These are phyloP conservation scores for Sphinx pinastri DNA, from an alignment of 2,888 invertebrate species.

Conservation along the genomic window DNA sequence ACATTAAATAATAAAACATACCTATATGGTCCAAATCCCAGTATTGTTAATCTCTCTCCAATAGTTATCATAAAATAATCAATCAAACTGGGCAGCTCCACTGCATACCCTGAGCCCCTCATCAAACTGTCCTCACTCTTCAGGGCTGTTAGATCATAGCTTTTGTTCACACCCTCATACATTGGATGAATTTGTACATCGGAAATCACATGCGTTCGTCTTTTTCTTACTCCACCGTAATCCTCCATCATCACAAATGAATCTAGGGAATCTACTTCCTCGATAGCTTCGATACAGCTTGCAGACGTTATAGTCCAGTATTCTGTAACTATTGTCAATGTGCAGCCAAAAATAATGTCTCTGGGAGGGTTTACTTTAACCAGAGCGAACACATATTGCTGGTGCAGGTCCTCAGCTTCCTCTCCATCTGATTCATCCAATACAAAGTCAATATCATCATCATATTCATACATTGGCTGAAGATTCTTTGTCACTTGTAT, in stretches of 20 bases:
- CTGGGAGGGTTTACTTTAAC: constrained; percentile 57
- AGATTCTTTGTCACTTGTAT: too few relatives aligned
- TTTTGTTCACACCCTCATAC: constrained; percentile 51
- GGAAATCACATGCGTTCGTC: constrained; percentile 47
- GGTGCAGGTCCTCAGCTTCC: constrained; percentile 40
- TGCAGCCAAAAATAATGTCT: constrained; percentile 66
- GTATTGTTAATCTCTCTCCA: constrained; percentile 59
- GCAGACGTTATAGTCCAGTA: constrained; percentile 70
- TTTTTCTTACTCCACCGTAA: constrained; percentile 46
- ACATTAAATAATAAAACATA: constrained; percentile 32
- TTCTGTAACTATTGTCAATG: constrained; percentile 57
- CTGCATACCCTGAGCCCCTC: constrained; percentile 25
- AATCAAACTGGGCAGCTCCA: constrained; percentile 49
- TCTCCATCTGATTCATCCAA: constrained; percentile 36
- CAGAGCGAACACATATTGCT: constrained; percentile 53
- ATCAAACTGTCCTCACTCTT: constrained; percentile 49
- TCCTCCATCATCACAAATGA: constrained; percentile 63
- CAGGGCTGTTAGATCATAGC: constrained; percentile 61
- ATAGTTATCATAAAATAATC: constrained; percentile 59
- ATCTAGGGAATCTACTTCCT: constrained; percentile 66
- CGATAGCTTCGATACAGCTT: constrained; percentile 68
- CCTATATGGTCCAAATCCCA: constrained; percentile 68
- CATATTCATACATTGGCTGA: background rate
- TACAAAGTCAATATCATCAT: background rate
- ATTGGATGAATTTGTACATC: constrained; percentile 64